Evolutionary conservation across 2,888 invertebrate species (phyloP), one percentile per base, ranked within the genome.

Genomic region (Trachelus iudaicus): DNA sequence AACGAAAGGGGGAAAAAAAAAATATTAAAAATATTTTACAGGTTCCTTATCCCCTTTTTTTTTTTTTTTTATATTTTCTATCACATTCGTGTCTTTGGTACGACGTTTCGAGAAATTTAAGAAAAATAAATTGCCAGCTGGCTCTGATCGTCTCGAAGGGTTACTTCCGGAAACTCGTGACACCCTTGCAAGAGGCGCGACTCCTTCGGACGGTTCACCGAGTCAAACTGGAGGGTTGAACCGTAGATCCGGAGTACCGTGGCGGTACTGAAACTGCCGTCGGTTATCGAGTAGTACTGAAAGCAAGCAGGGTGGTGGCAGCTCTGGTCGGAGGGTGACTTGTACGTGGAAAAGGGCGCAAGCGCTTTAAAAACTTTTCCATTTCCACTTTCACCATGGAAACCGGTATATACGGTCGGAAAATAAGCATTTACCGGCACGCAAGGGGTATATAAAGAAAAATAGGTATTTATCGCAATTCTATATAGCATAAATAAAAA

Each of bases 251-350:
- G 88, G 89, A 89, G 90, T 88, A 88, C 89, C 90, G 89, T 89
- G 86, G 87, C 87, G 88, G 90, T 89, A 89, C 90, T 90, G 90
- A 83, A 86, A 84, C 87, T 83, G 85, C 87, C 87, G 87, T 90
- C 90, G 89, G 89, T 88, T 88, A 88, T 88, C 85, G 87, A 88
- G 87, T 88, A 87, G 86, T 85, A 82, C 80, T 80, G 77, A 76
- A 79, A 82, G 83, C 82, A 83, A 85, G 85, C 85, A 84, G 83
- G 85, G 88, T 86, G 88, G 88, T 85, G 88, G 90, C 87, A 88
- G 87, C 87, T 87, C 87, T 82, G 34, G 35, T 35, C 74, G 74
- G 74, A 73, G 74, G 34, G 74, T 34, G 74, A 35, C 34, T 30
- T 34, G 23, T n/a, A 12, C 34, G 35, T 13, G 82, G 83, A 82